Evolutionary conservation across 2,113 vertebrate genomes (phyloP).

Genomic region (Charadrius vociferus): DNA sequence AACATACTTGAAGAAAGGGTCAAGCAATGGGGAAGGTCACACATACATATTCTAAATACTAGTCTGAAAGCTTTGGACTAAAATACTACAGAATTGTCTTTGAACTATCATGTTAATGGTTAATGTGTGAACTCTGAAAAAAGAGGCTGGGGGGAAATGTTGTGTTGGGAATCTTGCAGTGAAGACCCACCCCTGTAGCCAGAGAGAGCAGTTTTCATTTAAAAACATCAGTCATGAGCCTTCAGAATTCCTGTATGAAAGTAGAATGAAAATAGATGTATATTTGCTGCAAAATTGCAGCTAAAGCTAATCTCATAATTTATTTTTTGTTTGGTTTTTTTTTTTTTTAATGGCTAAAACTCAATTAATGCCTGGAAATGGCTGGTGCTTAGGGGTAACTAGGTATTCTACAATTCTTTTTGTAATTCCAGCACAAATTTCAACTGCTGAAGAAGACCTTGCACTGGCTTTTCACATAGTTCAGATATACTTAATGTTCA

Average conservation of each 20-base stretch:
- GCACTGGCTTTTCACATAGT: neutral
- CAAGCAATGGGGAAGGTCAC: neutral
- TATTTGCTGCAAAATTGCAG: neutral
- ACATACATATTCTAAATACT: fast-evolving
- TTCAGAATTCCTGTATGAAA: neutral
- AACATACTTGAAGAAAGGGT: neutral
- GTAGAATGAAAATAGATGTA: neutral
- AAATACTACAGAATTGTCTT: neutral
- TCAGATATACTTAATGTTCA: neutral
- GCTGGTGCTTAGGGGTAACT: neutral
- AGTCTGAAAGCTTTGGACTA: neutral
- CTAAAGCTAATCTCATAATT: neutral
- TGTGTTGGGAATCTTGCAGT: neutral
- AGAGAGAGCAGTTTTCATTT: neutral
- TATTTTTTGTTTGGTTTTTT: no score
- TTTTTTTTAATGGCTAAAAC: neutral
- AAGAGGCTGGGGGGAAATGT: fast-evolving
- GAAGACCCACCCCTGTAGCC: neutral
- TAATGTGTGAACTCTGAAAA: neutral
- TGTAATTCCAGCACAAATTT: neutral
- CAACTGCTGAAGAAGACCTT: neutral
- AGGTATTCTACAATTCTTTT: neutral
- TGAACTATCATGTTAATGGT: neutral
- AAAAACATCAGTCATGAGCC: neutral
- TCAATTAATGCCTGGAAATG: neutral